Base-by-base conservation (phyloP, 2,888 invertebrate genomes). In the Achlya flavicornis region DNA sequence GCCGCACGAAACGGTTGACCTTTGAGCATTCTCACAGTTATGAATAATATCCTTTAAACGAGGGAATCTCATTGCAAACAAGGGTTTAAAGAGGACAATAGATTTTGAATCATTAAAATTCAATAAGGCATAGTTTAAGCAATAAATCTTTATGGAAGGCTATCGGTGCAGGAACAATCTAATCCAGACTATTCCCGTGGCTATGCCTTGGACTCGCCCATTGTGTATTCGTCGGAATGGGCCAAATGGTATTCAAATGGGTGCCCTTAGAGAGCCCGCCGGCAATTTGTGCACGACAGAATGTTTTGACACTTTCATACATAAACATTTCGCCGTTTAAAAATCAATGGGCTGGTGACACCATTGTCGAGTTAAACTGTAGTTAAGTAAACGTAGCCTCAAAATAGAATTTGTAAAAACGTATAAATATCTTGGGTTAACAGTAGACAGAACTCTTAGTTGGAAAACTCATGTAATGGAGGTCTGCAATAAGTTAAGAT, bases 111-210 rank as follows among this genome's bases (percentile, higher is more conserved):
- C 83, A 88, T 92, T 92, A 91, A 91, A 90, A 92, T 92, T 91
- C 90, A 92, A 91, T 91, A 89, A 86, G 86, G 78, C 79, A 74
- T 75, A 76, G 79, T 74, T 73, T 70, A 75, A 78, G 88, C 85
- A 91, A 92, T 93, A 93, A 92, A 92, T 93, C 91, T 86, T 89
- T 87, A 83, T 84, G 91, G 85, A 92, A 92, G 93, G 93, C 93
- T 93, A 93, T 93, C 93, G 85, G 77, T 82, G 76, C 72, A 84
- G 88, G 88, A 87, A 87, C 86, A 81, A 92, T 92, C 92, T 85
- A 89, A 92, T 92, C 84, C 89, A 84, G 88, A 80, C 83, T 77
- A 79, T 80, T 77, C 79, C 77, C 76, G 69, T 80, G 81, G 77
- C 72, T 77, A 71, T 64, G 67, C 65, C 65, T 77, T 72, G 76